Base-by-base conservation (phyloP, 2,888 invertebrate genomes). In the Glyphotaelius pellucidus region DNA sequence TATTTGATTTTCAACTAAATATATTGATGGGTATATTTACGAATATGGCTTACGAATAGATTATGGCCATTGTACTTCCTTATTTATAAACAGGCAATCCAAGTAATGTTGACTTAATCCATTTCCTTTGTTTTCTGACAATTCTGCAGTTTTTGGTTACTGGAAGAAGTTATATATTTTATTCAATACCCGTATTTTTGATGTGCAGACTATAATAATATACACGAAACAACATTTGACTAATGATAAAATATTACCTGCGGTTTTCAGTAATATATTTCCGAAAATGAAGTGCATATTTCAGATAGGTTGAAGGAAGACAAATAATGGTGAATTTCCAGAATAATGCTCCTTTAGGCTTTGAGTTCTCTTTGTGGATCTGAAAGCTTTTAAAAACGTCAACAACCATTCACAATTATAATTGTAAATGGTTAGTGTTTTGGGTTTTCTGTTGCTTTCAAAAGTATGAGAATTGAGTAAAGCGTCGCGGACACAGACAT, bases 221-320 rank as follows among this genome's bases (percentile, higher is more conserved):
- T 85, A n/a, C 9, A 25, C 12, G 19, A 38, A 42, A n/a, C n/a
- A 85, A 19, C 30, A 30, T 86, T 42, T 35, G 30, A 86, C 47
- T 86, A 86, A 86, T 86, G 86, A 86, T 47, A 47, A 86, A 86
- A n/a, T n/a, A 47, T 86, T 86, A 86, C 86, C 86, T 86, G 86
- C 47, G 47, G 86, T 86, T 86, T 83, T 31, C 47, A 30, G 86
- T 86, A 42, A 85, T 38, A 42, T 85, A 9, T 42, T 85, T 85
- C 12, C 3, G n/a, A 42, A 42, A 86, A 7, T 86, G 42, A 86
- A 86, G 42, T 42, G 15, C n/a, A 38, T 47, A 14, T 47, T 25
- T 47, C n/a, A 25, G 42, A 47, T 47, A 47, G 86, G 86, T 42
- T 85, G 14, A 30, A 30, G 11, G 30, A 86, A 47, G 30, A 47